Evolutionary conservation across 2,797 vertebrate genomes (phyloP).

Genomic region (Sebastes melanostomus): DNA sequence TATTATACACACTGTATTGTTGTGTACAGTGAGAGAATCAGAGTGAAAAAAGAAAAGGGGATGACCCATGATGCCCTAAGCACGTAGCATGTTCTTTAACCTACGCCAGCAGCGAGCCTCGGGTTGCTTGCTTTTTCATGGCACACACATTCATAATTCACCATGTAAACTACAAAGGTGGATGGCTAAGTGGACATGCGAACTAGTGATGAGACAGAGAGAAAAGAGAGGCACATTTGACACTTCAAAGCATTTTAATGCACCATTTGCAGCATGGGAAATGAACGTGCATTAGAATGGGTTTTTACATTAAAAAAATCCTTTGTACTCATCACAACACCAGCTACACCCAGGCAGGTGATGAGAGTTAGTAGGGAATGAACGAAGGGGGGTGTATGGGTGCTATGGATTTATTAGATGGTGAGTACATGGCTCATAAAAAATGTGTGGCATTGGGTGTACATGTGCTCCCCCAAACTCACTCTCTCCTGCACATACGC

Average conservation of each 20-base stretch:
- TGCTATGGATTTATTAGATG: conserved; percentile 23
- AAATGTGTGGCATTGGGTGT: conserved; percentile 44
- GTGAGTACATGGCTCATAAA: conserved; percentile 50
- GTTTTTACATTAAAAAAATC: conserved; percentile 17
- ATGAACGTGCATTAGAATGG: conserved; percentile 29
- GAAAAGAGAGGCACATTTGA: conserved; percentile 45
- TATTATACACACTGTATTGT: background rate
- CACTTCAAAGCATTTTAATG: conserved; percentile 71
- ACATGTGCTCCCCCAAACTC: background rate
- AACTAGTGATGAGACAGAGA: conserved; percentile 37
- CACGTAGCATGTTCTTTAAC: conserved; percentile 4
- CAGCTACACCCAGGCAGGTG: conserved; percentile 25
- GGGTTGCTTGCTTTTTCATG: conserved; percentile 48
- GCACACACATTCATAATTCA: conserved; percentile 61
- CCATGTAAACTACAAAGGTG: conserved; percentile 70
- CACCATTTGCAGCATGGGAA: conserved; percentile 41
- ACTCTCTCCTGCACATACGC: background rate
- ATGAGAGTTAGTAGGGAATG: background rate
- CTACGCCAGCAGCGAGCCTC: conserved; percentile 16
- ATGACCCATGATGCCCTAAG: background rate
- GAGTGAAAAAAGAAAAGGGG: background rate
- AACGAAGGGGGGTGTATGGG: background rate
- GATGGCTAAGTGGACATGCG: conserved; percentile 37
- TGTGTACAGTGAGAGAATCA: background rate
- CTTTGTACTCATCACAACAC: conserved; percentile 45